Evolutionary conservation across 2,113 vertebrate species (phyloP).

Genomic region (Platysteira castanea): DNA sequence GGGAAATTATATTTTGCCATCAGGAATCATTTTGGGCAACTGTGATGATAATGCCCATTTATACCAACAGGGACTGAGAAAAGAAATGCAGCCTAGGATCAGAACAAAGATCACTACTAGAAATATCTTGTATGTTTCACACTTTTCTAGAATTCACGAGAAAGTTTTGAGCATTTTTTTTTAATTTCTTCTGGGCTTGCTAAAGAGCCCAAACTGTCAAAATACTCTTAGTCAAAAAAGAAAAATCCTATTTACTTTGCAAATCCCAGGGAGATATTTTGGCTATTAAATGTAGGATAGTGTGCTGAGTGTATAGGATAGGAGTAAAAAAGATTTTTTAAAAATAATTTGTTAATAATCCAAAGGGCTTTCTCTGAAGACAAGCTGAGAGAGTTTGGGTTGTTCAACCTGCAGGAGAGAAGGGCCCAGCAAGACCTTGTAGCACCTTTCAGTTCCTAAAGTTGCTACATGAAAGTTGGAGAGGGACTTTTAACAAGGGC

Average conservation of each 20-base stretch:
- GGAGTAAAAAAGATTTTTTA: background rate
- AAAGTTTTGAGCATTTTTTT: background rate
- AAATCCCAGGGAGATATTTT: background rate
- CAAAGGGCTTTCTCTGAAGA: background rate
- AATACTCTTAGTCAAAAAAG: background rate
- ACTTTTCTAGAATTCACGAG: background rate
- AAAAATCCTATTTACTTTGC: background rate
- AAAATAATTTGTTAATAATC: background rate
- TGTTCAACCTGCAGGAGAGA: background rate
- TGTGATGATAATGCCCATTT: background rate
- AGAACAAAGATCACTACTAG: background rate
- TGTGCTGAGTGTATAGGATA: background rate
- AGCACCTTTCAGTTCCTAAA: background rate
- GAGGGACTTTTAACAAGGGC: background rate
- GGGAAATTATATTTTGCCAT: background rate
- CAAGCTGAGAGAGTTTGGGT: background rate
- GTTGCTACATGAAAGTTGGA: background rate
- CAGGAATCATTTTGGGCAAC: background rate
- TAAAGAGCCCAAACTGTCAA: background rate
- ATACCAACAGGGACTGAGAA: background rate
- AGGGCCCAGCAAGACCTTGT: rapidly evolving
- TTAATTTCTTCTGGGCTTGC: background rate
- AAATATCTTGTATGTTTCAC: background rate
- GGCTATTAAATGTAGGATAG: background rate
- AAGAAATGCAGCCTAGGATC: background rate